phyloP scores from a whole-genome alignment of 1,140 invertebrate genomes.

The Brachionus paranguensis region DNA sequence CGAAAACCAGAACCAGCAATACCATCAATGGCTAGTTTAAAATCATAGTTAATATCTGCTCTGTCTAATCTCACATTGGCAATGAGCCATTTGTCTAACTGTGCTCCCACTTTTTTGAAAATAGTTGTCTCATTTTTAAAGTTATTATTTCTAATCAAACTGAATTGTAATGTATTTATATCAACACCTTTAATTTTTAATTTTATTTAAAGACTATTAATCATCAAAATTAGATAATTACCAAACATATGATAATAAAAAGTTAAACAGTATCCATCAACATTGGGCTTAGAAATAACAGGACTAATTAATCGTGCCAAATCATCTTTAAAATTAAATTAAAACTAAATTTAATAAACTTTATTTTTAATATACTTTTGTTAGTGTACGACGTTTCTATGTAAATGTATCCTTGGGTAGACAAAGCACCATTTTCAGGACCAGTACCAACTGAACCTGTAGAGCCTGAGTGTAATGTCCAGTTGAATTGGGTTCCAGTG shows the following conservation, averaged over 20 bases:
- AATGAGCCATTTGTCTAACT: neutral
- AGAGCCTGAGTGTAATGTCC: neutral
- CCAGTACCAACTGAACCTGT: neutral
- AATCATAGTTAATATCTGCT: neutral
- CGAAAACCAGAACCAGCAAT: neutral
- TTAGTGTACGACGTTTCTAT: conserved; percentile 44
- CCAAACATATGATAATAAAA: conserved; percentile 45
- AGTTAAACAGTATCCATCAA: conserved; percentile 31
- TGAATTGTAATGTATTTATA: neutral
- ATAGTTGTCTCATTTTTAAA: conserved; percentile 1
- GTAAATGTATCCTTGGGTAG: conserved; percentile 42
- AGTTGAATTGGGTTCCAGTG: conserved; percentile 21
- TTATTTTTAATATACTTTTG: neutral
- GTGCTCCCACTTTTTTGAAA: neutral
- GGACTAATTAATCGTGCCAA: neutral
- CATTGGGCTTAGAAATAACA: neutral
- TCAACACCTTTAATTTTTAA: neutral
- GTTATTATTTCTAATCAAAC: neutral
- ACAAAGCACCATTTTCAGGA: conserved; percentile 28
- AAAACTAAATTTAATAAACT: neutral
- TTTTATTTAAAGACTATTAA: neutral
- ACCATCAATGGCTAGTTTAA: conserved; percentile 19
- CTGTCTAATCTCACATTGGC: neutral
- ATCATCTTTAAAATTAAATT: conserved; percentile 24
- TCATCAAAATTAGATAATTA: neutral